A percentile compares a stretch with the other conserved stretches of the same genome.
Evolutionary conservation across 2,113 vertebrate genomes (phyloP).

Genomic region (Caretta caretta): DNA sequence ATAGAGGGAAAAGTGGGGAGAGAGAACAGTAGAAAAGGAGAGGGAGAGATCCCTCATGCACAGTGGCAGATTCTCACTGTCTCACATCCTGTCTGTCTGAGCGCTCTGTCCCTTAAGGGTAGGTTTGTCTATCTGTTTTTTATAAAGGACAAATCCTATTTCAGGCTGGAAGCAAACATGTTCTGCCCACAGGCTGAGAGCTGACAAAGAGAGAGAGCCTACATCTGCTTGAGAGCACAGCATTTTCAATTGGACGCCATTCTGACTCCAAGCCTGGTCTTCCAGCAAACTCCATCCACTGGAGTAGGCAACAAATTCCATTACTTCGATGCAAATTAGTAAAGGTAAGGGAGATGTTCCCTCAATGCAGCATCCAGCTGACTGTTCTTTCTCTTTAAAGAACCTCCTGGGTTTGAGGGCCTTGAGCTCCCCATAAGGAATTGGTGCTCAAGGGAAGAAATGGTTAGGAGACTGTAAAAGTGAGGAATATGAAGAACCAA

Average conservation of each 20-base stretch:
- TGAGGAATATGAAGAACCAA: not conserved
- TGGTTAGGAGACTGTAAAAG: not conserved
- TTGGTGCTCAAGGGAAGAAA: not conserved
- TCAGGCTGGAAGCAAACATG: not conserved
- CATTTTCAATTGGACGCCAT: slow-evolving; percentile 4
- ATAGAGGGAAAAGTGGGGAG: not conserved
- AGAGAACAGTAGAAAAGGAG: not conserved
- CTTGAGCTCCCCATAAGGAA: not conserved
- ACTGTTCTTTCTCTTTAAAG: not conserved
- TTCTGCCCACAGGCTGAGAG: not conserved
- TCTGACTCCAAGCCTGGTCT: not conserved
- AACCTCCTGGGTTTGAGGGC: not conserved
- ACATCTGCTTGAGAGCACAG: not conserved
- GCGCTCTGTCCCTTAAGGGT: not conserved
- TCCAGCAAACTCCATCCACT: not conserved
- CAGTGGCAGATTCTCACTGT: not conserved
- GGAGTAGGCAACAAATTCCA: not conserved
- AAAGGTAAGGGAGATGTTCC: not conserved
- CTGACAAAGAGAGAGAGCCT: not conserved
- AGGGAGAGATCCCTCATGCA: not conserved
- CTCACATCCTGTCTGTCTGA: not conserved
- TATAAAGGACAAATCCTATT: not conserved
- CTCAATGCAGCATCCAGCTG: not conserved
- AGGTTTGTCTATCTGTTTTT: slow-evolving; percentile 4
- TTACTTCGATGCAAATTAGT: not conserved